Evolutionary conservation across 2,888 invertebrate species (phyloP), one percentile per base, ranked within the genome.

Genomic region (Galeopsomyia nigrocyanea): DNA sequence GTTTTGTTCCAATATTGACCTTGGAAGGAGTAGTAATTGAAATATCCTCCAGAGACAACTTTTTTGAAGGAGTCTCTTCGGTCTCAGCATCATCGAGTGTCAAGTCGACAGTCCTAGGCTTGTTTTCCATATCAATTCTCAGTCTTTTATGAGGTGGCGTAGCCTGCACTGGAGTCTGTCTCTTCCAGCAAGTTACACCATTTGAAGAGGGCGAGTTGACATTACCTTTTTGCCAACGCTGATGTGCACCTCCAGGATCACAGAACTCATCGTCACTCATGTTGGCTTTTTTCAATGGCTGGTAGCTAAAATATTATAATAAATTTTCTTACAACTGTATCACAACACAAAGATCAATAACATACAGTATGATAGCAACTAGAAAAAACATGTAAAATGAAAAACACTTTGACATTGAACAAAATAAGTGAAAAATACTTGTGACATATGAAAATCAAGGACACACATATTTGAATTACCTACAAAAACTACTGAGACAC

Each of bases 261-360:
- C 16, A 3, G 60, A 75, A 70, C 60, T 75, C 72, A 2, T 72
- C 66, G n/a, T 75, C 75, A 31, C 75, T 75, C 75, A 75, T 75
- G 22, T 63, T 26, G 3, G 3, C 3, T 31, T 19, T 46, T 2
- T 31, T 51, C 49, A n/a, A 39, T 13, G 39, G 7, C 39, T 39
- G 39, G 7, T 39, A 7, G 39, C 39, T 39, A 7, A 13, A 10
- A 39, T 5, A 39, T 39, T 3, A 26, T 26, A 3, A 13, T 13
- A 39, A 39, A 39, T 10, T 7, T 13, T 3, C 39, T 7, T 39
- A 13, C 39, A 39, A 39, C 2, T 10, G 7, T 13, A 7, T 9
- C 10, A 9, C 13, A 39, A 39, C 39, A 39, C 5, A 39, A 1
- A 39, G 39, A 31, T 31, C 7, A 5, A 3, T 31, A 31, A 31